Percentiles rank a stretch among this genome's conserved stretches.
Evolutionary conservation across 2,888 invertebrate genomes (phyloP).

Genomic region (Atrina japonica): DNA sequence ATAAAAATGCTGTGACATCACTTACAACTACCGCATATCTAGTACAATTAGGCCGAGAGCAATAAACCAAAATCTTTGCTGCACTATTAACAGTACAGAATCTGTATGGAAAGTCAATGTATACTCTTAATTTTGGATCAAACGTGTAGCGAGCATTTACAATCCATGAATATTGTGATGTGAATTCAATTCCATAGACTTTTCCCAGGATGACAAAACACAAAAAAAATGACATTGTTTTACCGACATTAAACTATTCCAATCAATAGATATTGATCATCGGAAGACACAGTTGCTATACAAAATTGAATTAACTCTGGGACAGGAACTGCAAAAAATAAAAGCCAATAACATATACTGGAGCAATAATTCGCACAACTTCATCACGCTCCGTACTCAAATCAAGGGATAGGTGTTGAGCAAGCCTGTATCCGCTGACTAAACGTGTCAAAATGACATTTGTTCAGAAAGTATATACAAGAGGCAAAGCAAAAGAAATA

Average conservation of each 20-base stretch:
- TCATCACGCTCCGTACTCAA: too few relatives aligned
- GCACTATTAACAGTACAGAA: too few relatives aligned
- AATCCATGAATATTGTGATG: slow-evolving; percentile 1
- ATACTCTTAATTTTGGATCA: not conserved
- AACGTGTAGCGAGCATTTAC: not conserved
- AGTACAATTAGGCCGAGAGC: not conserved
- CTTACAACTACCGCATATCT: too few relatives aligned
- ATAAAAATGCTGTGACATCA: too few relatives aligned
- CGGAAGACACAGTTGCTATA: not conserved
- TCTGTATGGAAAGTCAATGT: too few relatives aligned
- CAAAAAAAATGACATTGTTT: slow-evolving; percentile 24
- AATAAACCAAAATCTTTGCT: not conserved
- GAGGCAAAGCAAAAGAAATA: too few relatives aligned
- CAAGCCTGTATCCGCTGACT: too few relatives aligned
- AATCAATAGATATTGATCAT: slow-evolving; percentile 31
- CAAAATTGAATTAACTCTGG: slow-evolving; percentile 24
- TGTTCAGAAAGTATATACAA: too few relatives aligned
- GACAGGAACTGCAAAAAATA: slow-evolving; percentile 23
- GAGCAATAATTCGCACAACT: not conserved
- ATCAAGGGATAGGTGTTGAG: too few relatives aligned
- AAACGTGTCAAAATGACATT: too few relatives aligned
- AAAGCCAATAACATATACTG: slow-evolving; percentile 21
- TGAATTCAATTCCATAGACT: slow-evolving; percentile 1
- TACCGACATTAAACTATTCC: slow-evolving; percentile 12
- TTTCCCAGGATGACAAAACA: slow-evolving; percentile 14